Conservation (phyloP, 2,888 invertebrate species). For the Hipparchia sbordonii region DNA sequence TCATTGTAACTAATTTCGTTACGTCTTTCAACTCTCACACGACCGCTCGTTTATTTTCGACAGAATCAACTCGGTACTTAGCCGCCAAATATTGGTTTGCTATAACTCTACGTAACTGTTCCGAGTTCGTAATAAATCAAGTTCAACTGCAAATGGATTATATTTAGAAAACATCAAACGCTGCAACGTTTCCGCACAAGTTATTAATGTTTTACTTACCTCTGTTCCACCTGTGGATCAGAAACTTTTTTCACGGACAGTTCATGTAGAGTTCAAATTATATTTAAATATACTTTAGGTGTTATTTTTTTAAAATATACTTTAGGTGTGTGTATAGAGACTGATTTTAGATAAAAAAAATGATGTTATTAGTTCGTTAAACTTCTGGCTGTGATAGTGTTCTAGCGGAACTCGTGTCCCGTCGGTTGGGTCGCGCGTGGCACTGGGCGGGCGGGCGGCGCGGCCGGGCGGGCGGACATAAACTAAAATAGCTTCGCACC, state of each 20-base stretch:
- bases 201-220: conserved; percentile 28
- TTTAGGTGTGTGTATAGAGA: not conserved
- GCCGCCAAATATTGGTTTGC: conserved; percentile 18
- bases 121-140: not conserved
- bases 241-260: not conserved
- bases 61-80: conserved; percentile 13
- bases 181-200: conserved; percentile 4
- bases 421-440: conserved; percentile 49
- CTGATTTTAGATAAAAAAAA: conserved; percentile 4
- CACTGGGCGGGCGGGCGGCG: conserved; percentile 77
- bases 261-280: not conserved
- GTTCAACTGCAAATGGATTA: not conserved
- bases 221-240: conserved; percentile 5
- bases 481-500: conserved; percentile 77
- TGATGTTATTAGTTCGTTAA: conserved; percentile 22
- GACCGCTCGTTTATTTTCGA: conserved; percentile 34
- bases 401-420: conserved; percentile 24
- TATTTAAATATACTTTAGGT: not conserved
- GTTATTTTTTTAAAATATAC: not conserved
- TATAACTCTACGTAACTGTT: not conserved
- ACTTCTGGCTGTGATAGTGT: conserved; percentile 31
- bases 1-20: conserved; percentile 38
- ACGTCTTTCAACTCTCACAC: conserved; percentile 34
- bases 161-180: conserved; percentile 15
- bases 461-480: conserved; percentile 48